Base-by-base conservation (phyloP, 1,140 invertebrate genomes). In the Latrodectus geometricus region DNA sequence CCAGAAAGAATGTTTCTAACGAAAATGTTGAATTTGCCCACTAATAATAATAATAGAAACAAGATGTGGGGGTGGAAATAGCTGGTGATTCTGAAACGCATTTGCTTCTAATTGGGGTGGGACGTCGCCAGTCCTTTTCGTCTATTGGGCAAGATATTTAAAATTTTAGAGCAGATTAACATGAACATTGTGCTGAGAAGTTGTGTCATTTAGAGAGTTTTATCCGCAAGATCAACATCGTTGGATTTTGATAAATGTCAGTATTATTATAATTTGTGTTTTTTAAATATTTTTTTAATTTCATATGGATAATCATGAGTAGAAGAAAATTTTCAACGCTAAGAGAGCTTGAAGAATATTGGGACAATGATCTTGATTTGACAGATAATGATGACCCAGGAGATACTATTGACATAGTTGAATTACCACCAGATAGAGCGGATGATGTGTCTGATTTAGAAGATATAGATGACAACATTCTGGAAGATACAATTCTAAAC, bases 131-230 rank as follows among this genome's bases (percentile, higher is more conserved):
- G 73, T 54, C 73, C 73, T 75, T 75, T 68, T 68, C 66, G 66
- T 68, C 66, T 68, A 68, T 75, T 75, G 73, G 73, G 73, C 73
- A 75, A 75, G 73, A 75, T 75, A 75, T 75, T 75, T 75, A 75
- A 75, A 75, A 75, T 75, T 75, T 75, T 75, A 54, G 73, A 75
- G 73, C 73, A 75, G 73, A 75, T 75, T 48, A 50, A 75, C 73
- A 75, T 75, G 73, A 54, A 75, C 49, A 75, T 75, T 75, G 73
- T 75, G 73, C 49, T 75, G 49, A 75, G 73, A 75, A 75, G 73
- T 75, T 75, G 73, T 75, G 73, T 75, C 73, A 75, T 75, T 75
- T 75, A 75, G 73, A 75, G 73, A 75, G 73, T 75, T 75, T 75
- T 75, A 75, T 75, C 73, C 73, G 73, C 73, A 75, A 75, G 73